phyloP scores from a whole-genome alignment of 2,888 invertebrate genomes.

The Leptinotarsa rubiginosa region DNA sequence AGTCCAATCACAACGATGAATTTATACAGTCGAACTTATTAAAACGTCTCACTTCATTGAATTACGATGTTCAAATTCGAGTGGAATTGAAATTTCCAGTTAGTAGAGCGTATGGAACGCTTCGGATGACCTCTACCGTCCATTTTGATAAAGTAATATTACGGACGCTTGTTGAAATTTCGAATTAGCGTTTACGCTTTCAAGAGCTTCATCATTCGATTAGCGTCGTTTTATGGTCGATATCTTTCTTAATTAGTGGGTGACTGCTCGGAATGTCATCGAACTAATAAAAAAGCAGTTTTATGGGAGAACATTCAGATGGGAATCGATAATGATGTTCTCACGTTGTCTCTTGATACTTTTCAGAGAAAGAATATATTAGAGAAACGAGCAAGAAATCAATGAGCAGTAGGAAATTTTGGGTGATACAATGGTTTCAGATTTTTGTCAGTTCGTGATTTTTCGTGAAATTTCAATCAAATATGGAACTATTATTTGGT shows the following conservation, averaged over 20 bases:
- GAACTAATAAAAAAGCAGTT: constrained; percentile 1
- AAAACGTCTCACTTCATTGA: not conserved
- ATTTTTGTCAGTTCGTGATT: too few species aligned
- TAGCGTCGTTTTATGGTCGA: constrained; percentile 7
- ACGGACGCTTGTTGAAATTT: not conserved
- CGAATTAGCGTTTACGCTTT: constrained; percentile 14
- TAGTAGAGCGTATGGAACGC: not conserved
- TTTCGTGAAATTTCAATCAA: too few species aligned
- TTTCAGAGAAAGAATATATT: too few species aligned
- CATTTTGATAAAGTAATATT: not conserved
- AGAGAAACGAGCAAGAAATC: too few species aligned
- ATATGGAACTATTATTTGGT: too few species aligned
- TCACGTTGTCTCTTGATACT: too few species aligned
- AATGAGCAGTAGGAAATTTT: too few species aligned
- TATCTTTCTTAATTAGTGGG: constrained; percentile 16
- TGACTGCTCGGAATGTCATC: constrained; percentile 4
- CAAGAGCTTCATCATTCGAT: constrained; percentile 9
- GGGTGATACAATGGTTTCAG: too few species aligned
- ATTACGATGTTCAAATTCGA: not conserved
- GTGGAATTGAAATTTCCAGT: not conserved
- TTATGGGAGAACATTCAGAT: not conserved
- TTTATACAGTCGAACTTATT: not conserved
- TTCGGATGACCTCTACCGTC: not conserved
- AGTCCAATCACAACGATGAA: not conserved
- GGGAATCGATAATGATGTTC: too few species aligned